Conservation (phyloP, 2,888 invertebrate species). For the Eupithecia subumbrata region DNA sequence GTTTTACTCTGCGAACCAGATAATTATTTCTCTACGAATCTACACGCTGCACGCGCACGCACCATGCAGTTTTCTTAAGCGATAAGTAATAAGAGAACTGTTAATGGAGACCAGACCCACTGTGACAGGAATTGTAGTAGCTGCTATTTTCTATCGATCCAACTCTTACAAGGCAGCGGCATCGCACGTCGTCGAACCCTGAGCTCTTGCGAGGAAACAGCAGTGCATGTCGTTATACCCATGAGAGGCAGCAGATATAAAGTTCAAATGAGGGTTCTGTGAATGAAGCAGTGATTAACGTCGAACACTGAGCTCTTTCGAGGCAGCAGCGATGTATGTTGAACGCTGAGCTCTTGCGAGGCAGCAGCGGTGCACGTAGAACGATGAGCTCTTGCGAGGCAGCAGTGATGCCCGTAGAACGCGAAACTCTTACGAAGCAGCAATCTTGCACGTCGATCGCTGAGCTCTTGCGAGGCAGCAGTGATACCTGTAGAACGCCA, state of each 20-base stretch:
- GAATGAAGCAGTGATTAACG: background rate
- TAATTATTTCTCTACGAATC: background rate
- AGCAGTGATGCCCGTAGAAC: slow-evolving; percentile 21
- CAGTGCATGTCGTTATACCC: background rate
- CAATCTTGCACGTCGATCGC: background rate
- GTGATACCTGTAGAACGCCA: background rate
- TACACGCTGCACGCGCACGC: slow-evolving; percentile 5
- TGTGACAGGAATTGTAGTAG: background rate
- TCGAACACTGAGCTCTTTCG: slow-evolving; percentile 1
- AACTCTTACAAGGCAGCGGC: background rate
- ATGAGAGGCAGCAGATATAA: background rate
- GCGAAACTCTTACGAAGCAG: slow-evolving; percentile 15
- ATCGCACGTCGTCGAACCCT: background rate
- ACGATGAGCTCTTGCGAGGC: slow-evolving; percentile 29
- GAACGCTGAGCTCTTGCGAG: slow-evolving; percentile 27
- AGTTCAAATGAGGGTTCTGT: background rate
- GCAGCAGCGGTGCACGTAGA: slow-evolving; percentile 6
- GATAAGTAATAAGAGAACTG: background rate
- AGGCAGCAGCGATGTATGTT: background rate
- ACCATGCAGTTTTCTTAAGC: background rate
- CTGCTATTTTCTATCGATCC: background rate
- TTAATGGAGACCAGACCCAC: background rate
- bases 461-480: slow-evolving; percentile 21
- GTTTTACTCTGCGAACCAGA: background rate
- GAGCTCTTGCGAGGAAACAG: background rate